phyloP scores from a whole-genome alignment of 2,888 invertebrate genomes.

The Harmothoe impar region DNA sequence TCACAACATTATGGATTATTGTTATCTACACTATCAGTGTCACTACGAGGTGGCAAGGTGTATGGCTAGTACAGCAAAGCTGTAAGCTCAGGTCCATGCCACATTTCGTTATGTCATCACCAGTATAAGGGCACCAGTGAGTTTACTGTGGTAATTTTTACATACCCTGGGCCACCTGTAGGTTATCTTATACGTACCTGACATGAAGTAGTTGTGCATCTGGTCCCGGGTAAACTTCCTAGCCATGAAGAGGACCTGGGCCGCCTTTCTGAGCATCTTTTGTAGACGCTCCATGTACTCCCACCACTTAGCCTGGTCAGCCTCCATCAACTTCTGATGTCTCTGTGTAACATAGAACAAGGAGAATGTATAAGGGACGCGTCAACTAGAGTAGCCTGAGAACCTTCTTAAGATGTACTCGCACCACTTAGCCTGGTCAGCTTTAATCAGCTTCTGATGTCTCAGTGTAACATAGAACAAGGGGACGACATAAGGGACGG shows the following conservation, averaged over 20 bases:
- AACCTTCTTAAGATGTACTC: conserved; percentile 80
- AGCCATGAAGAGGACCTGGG: conserved; percentile 91
- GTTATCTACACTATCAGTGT: no score
- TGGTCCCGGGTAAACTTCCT: conserved; percentile 95
- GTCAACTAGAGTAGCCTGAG: not conserved
- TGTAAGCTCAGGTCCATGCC: no score
- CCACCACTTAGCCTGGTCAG: conserved; percentile 99
- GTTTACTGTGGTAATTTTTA: no score
- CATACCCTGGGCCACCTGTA: no score
- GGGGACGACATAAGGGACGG: not conserved
- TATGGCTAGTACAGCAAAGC: no score
- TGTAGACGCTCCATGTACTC: conserved; percentile 97
- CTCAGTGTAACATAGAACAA: conserved; percentile 73
- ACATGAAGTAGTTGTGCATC: conserved; percentile 99
- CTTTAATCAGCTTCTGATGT: conserved; percentile 86
- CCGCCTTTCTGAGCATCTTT: conserved; percentile 95
- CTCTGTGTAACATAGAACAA: conserved; percentile 71
- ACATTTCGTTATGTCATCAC: no score
- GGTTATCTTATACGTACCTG: conserved; percentile 91
- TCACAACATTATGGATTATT: no score
- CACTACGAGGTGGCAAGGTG: no score
- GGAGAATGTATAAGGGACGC: not conserved
- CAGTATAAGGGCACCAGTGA: no score
- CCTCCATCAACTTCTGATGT: conserved; percentile 86
- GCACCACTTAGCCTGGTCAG: conserved; percentile 99